Evolutionary conservation across 2,888 invertebrate genomes (phyloP).

Genomic region (Rhaphigaster nebulosa): DNA sequence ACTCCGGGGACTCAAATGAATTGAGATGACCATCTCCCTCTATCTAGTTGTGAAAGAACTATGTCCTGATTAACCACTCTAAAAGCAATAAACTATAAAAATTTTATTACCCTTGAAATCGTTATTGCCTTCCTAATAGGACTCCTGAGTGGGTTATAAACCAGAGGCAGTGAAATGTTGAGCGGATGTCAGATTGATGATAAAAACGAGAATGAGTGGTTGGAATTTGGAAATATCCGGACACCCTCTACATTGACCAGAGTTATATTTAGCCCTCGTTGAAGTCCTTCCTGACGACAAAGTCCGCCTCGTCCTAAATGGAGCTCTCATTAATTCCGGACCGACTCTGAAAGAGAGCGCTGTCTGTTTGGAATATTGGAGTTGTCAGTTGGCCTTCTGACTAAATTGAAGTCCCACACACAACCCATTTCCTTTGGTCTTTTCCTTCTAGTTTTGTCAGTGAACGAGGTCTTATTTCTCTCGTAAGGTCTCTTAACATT

Average conservation of each 20-base stretch:
- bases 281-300: neutral
- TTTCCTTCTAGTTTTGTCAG: neutral
- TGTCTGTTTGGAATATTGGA: slow-evolving; percentile 48
- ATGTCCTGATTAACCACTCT: neutral
- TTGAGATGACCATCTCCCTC: no score
- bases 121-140: neutral
- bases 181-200: neutral
- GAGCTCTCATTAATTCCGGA: slow-evolving; percentile 31
- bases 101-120: neutral
- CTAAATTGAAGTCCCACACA: slow-evolving; percentile 30
- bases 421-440: neutral
- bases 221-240: neutral
- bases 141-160: neutral
- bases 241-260: neutral
- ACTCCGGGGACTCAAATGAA: no score
- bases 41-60: no score
- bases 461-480: neutral
- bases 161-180: neutral
- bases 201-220: neutral
- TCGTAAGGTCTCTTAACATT: neutral
- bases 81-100: neutral
- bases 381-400: slow-evolving; percentile 26
- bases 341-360: slow-evolving; percentile 14
- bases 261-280: slow-evolving; percentile 23
- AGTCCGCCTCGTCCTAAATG: slow-evolving; percentile 15